Conservation (phyloP, 2,113 vertebrate species). For the Eurypyga helias region DNA sequence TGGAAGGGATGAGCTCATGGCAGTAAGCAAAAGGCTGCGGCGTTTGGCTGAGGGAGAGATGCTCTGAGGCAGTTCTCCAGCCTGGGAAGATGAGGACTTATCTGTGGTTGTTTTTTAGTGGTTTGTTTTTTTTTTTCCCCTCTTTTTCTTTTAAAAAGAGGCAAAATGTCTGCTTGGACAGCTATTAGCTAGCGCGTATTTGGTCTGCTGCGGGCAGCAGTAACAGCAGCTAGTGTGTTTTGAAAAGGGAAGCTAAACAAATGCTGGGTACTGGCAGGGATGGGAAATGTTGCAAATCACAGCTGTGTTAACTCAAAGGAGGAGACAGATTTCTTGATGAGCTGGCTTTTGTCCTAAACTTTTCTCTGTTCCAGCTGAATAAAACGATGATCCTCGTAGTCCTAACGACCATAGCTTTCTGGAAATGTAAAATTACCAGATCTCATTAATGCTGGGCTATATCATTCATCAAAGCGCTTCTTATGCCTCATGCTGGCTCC, state of each 20-base stretch:
- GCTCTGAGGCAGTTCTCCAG: rapidly evolving
- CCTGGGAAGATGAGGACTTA: neutral
- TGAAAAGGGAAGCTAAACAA: constrained; percentile 3
- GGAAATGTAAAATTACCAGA: constrained; percentile 65
- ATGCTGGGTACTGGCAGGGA: neutral
- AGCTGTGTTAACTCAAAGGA: constrained; percentile 11
- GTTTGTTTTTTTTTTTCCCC: too few relatives aligned
- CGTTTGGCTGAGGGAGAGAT: neutral
- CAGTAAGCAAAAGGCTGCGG: neutral
- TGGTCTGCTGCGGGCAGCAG: neutral
- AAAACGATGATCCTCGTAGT: neutral
- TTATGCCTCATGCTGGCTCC: constrained; percentile 37
- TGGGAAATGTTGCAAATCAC: neutral
- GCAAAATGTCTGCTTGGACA: neutral
- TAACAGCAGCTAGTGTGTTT: neutral
- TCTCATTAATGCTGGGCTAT: constrained; percentile 76
- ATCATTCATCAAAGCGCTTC: constrained; percentile 65
- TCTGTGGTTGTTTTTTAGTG: too few relatives aligned
- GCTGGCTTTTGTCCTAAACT: constrained; percentile 2
- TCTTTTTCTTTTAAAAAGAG: neutral
- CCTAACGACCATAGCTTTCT: neutral
- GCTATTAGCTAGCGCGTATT: neutral
- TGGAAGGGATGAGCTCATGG: neutral
- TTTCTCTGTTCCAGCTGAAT: neutral
- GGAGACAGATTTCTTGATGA: neutral